These are phyloP conservation scores for Lepidurus apus DNA, from an alignment of 1,140 invertebrate genomes.

Conservation along the genomic window DNA sequence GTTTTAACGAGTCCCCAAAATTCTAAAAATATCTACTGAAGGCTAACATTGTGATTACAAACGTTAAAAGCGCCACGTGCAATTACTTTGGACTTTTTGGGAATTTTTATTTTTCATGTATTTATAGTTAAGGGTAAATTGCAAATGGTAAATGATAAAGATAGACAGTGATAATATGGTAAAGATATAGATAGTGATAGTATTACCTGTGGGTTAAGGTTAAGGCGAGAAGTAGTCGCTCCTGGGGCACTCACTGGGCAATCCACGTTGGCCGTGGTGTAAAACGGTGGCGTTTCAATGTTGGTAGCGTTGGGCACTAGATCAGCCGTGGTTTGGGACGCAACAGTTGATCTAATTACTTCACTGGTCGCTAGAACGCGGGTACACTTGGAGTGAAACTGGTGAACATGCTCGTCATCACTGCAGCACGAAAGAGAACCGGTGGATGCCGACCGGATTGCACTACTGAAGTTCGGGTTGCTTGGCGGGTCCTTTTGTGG, in stretches of 20 bases:
- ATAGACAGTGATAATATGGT: too few species aligned
- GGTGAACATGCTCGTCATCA: neutral
- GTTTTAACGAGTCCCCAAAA: too few species aligned
- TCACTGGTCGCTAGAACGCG: neutral
- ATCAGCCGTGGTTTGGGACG: neutral
- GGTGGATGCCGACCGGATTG: neutral
- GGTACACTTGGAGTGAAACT: neutral
- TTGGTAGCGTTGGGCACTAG: neutral
- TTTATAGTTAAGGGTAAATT: too few species aligned
- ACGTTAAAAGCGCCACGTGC: too few species aligned
- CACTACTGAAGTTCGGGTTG: neutral
- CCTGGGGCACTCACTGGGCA: slow-evolving; percentile 17
- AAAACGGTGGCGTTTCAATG: neutral
- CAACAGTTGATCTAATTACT: neutral
- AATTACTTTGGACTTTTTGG: too few species aligned
- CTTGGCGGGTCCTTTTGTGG: neutral
- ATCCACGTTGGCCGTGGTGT: slow-evolving; percentile 2
- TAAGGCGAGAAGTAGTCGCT: neutral
- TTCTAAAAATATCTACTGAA: too few species aligned
- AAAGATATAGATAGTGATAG: neutral
- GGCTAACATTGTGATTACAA: too few species aligned
- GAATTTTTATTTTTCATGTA: too few species aligned
- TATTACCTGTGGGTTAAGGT: neutral
- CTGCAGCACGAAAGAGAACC: neutral
- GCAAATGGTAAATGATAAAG: too few species aligned